Evolutionary conservation across 2,888 invertebrate genomes (phyloP).

Genomic region (Molanna angustata): DNA sequence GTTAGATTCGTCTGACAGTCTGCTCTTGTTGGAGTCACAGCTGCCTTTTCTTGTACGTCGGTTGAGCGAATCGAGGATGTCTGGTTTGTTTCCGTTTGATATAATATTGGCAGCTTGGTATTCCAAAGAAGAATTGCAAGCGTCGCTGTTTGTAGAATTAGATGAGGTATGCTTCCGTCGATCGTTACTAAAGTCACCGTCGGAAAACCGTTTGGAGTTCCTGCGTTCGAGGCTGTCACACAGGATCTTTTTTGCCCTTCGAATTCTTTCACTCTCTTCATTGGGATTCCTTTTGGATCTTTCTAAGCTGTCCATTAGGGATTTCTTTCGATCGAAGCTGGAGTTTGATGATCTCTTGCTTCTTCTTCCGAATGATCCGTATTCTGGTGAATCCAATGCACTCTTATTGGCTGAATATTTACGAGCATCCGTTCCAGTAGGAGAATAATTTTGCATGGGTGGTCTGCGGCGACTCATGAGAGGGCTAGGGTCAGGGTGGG

Average conservation of each 20-base stretch:
- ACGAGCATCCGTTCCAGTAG: conserved; percentile 40
- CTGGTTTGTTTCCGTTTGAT: conserved; percentile 42
- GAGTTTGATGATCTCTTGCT: conserved; percentile 49
- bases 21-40: conserved; percentile 25
- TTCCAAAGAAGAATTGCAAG: conserved; percentile 51
- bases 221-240: conserved; percentile 45
- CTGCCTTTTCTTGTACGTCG: conserved; percentile 36
- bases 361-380: conserved; percentile 33
- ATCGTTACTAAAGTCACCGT: conserved; percentile 33
- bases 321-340: conserved; percentile 52
- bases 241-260: conserved; percentile 42
- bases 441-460: conserved; percentile 41
- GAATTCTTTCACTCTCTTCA: conserved; percentile 49
- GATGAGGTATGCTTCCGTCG: conserved; percentile 48
- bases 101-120: conserved; percentile 48
- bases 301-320: conserved; percentile 50
- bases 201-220: conserved; percentile 45
- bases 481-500: conserved; percentile 54
- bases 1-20: conserved; percentile 25
- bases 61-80: conserved; percentile 48
- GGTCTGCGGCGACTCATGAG: conserved; percentile 38
- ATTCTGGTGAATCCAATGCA: conserved; percentile 40
- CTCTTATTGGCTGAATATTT: conserved; percentile 10
- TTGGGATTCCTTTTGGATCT: conserved; percentile 51
- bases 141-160: conserved; percentile 52